Evolutionary conservation across 2,797 vertebrate species (phyloP).

Genomic region (Hirundo rustica): DNA sequence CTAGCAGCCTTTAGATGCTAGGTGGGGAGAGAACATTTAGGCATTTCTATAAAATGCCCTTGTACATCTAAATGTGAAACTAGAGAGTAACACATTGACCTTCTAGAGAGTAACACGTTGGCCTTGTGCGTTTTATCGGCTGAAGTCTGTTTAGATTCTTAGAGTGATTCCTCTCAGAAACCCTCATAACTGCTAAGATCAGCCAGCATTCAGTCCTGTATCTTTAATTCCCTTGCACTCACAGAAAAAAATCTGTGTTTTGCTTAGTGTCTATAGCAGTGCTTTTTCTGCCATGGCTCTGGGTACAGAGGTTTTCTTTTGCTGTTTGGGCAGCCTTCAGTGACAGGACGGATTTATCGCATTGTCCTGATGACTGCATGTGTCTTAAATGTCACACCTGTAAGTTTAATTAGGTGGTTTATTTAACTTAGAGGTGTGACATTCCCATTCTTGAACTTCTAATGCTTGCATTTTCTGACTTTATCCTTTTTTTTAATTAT

Average conservation of each 20-base stretch:
- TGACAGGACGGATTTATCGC: not conserved
- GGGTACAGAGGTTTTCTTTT: not conserved
- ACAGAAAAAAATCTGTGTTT: not conserved
- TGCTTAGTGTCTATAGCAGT: not conserved
- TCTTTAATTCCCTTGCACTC: not conserved
- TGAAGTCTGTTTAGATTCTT: not conserved
- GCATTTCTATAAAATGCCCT: not conserved
- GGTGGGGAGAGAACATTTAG: not conserved
- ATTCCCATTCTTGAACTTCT: not conserved
- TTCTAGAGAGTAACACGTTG: not conserved
- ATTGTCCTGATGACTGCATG: not conserved
- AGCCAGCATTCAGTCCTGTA: not conserved
- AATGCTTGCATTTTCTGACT: not conserved
- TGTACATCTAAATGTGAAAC: not conserved
- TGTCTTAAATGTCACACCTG: constrained; percentile 16
- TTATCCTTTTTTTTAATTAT: not conserved
- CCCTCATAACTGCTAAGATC: not conserved
- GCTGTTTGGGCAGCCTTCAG: not conserved
- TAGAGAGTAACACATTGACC: not conserved
- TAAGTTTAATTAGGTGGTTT: constrained; percentile 45
- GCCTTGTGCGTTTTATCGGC: not conserved
- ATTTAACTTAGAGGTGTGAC: constrained; percentile 38
- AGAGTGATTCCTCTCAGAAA: not conserved
- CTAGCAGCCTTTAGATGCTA: not conserved
- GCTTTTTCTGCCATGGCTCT: not conserved